Conservation (phyloP, 2,797 vertebrate species). For the Anolis apletophallus region DNA sequence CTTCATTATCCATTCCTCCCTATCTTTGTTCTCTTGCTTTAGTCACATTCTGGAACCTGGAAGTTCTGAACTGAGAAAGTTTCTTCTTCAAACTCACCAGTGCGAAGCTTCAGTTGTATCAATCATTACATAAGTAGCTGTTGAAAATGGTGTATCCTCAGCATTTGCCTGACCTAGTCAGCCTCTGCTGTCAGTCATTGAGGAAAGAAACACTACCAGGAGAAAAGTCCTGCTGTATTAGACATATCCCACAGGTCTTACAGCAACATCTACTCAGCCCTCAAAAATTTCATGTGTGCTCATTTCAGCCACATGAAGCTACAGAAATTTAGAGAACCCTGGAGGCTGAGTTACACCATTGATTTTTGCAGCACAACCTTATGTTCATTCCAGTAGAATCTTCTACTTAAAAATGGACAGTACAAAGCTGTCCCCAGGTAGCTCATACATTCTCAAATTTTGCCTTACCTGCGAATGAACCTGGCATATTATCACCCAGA, state of each 20-base stretch:
- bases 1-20: too few species aligned
- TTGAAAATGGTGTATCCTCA: not conserved
- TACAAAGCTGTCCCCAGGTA: not conserved
- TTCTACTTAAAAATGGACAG: conserved; percentile 11
- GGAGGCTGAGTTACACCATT: too few species aligned
- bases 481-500: not conserved
- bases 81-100: not conserved
- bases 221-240: not conserved
- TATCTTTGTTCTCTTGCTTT: too few species aligned
- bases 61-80: not conserved
- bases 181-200: not conserved
- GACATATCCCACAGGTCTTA: not conserved
- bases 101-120: not conserved
- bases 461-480: not conserved
- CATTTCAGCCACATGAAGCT: not conserved
- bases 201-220: too few species aligned
- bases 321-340: not conserved
- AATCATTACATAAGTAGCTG: not conserved
- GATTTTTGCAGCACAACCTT: not conserved
- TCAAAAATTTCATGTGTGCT: conserved; percentile 23
- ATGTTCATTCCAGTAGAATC: not conserved
- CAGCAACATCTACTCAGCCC: conserved; percentile 10
- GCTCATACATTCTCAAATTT: not conserved
- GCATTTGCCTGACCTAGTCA: not conserved
- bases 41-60: too few species aligned